Evolutionary conservation across 2,113 vertebrate genomes (phyloP).

Genomic region (Carettochelys insculpta): DNA sequence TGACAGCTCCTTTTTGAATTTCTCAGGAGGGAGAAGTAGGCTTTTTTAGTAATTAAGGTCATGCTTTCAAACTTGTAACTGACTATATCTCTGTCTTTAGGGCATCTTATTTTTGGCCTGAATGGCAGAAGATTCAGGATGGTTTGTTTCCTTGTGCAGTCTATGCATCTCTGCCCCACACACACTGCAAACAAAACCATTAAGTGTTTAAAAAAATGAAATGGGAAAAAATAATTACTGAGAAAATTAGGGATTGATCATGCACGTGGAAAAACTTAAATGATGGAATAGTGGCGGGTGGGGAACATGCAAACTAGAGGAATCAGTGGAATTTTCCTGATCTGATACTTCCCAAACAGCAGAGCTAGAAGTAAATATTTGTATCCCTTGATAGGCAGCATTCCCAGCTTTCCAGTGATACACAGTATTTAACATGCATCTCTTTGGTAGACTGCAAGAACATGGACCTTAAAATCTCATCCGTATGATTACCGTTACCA

Average conservation of each 20-base stretch:
- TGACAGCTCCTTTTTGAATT: not conserved
- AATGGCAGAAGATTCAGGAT: not conserved
- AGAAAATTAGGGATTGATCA: not conserved
- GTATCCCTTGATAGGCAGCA: not conserved
- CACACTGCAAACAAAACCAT: not conserved
- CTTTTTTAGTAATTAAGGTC: not conserved
- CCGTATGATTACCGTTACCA: constrained; percentile 39
- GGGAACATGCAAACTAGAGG: not conserved
- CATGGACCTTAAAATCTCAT: not conserved
- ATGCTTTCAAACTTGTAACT: not conserved
- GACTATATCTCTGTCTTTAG: not conserved
- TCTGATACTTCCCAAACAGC: not conserved
- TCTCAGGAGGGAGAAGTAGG: not conserved
- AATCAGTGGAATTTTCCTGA: not conserved
- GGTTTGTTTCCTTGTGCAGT: not conserved
- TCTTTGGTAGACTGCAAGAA: constrained; percentile 2
- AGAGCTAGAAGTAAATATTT: not conserved
- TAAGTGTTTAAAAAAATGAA: not conserved
- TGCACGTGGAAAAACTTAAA: not conserved
- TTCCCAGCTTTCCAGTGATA: constrained; percentile 11
- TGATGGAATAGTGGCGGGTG: not conserved
- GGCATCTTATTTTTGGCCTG: not conserved
- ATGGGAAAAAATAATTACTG: not conserved
- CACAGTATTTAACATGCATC: constrained; percentile 12
- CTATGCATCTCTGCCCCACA: not conserved